Evolutionary conservation across 1,140 invertebrate species (phyloP).

Genomic region (Liolophura sinensis): DNA sequence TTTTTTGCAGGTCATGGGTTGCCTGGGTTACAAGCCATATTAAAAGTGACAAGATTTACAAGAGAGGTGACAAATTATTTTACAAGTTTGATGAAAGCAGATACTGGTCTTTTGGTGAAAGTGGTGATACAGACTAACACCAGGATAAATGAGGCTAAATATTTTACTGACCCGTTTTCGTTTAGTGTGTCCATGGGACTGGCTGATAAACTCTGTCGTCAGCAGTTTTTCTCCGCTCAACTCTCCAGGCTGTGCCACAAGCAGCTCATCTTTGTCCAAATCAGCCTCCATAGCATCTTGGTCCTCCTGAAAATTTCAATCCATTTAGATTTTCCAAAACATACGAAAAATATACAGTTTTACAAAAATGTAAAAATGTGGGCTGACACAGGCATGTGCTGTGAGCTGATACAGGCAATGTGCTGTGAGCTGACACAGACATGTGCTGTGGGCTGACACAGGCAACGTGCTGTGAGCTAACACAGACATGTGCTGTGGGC

Average conservation of each 20-base stretch:
- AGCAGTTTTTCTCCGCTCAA: constrained; percentile 59
- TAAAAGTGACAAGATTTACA: constrained; percentile 1
- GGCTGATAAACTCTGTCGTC: constrained; percentile 45
- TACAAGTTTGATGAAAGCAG: background rate
- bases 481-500: no score
- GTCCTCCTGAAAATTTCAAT: constrained; percentile 58
- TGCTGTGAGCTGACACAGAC: no score
- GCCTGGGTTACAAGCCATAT: no score
- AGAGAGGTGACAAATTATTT: background rate
- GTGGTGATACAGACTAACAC: background rate
- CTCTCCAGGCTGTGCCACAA: constrained; percentile 54
- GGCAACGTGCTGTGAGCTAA: no score
- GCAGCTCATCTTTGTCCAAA: constrained; percentile 60
- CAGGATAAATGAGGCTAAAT: no score
- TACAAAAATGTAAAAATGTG: background rate
- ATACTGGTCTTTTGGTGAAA: background rate
- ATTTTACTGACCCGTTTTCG: constrained; percentile 12
- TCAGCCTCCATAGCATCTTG: constrained; percentile 63
- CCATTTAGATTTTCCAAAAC: background rate
- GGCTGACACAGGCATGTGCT: no score
- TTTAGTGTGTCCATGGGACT: constrained; percentile 10
- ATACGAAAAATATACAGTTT: background rate
- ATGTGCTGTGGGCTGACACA: no score
- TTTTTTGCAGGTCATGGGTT: no score
- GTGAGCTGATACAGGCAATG: no score